Evolutionary conservation across 1,140 invertebrate genomes (phyloP), one percentile per base, ranked within the genome.

Genomic region (Caenorhabditis remanei): DNA sequence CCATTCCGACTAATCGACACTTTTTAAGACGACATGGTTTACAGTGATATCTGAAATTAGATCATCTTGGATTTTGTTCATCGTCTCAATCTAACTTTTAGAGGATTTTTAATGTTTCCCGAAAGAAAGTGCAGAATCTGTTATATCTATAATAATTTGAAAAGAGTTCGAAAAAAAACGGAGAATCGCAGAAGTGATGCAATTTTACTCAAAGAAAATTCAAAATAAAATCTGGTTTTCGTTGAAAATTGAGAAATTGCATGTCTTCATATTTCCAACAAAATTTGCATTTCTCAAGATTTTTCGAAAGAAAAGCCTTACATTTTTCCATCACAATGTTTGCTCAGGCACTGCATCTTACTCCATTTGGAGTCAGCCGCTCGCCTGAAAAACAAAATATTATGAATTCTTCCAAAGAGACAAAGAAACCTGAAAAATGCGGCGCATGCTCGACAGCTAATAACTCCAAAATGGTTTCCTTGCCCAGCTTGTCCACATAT

Each of bases 21-120:
- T 79, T 79, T 79, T 53, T 79, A 2, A 79, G 40, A 8, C 71
- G 71, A 40, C 71, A 79, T 53, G 71, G 71, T 50, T 79, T 79
- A n/a, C 71, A 79, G 46, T 79, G 71, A 11, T 79, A 79, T 21
- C 46, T 79, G 71, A 50, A 79, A 50, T 53, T 19, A 4, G 0
- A 9, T 6, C 9, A 7, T 58, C 7, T 58, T 7, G 56, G 9
- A 21, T 2, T 32, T 63, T 14, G 7, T 63, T 32, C n/a, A 4
- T 2, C n/a, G 14, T 63, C 32, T n/a, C 14, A 63, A 19, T 58
- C 11, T 0, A 7, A 63, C 40, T 40, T 63, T 50, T 0, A 50
- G 50, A 50, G 32, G 32, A 32, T 32, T 32, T 32, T 32, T 32
- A 32, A 32, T 32, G 32, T 32, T 32, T 32, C 2, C 32, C 0